Base-by-base conservation (phyloP, 1,140 invertebrate genomes). In the Argopecten irradians region DNA sequence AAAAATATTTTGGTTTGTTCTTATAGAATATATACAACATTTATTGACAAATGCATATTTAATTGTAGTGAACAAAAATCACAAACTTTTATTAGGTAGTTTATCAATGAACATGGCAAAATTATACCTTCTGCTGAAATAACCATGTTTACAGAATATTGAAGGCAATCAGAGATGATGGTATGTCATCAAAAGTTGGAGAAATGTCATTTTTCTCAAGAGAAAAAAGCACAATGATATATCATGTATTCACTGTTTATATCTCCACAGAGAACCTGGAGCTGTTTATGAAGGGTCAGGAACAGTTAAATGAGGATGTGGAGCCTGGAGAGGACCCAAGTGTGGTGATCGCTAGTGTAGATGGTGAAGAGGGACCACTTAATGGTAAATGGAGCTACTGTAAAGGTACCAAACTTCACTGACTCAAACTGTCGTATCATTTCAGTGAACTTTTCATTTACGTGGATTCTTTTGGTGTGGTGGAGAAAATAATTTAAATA, bases 301-400 rank as follows among this genome's bases (percentile, higher is more conserved):
- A 94, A 84, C 91, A 93, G 84, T 91, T 94, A 35, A 93, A 94
- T 87, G 96, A 96, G 87, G 95, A 96, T 43, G 93, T 93, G 83
- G 96, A 96, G 41, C 88, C 93, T 22, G 92, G 90, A n/a, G 95
- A 96, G 88, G 96, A 96, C 43, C 94, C 96, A 5, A 95, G 96
- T 90, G 93, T 95, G 32, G 92, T 95, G 16, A 93, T 94, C 32
- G 94, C 92, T 35, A 93, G 92, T 87, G 94, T 95, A 32, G 94
- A 95, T 88, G 95, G 94, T n/a, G 98, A 99, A 90, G 98, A 98
- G 89, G 97, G 98, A 92, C 97, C 98, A 92, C 91, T 94, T 13
- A 95, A 94, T 92, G 93, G 94, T 94, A 86, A 89, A 91, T 87
- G 36, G 55, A 28, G 1, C 22, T 71, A 28, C 55, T 71, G 55